Evolutionary conservation across 2,797 vertebrate genomes (phyloP), one percentile per base, ranked within the genome.

Genomic region (Arnoldichthys spilopterus): DNA sequence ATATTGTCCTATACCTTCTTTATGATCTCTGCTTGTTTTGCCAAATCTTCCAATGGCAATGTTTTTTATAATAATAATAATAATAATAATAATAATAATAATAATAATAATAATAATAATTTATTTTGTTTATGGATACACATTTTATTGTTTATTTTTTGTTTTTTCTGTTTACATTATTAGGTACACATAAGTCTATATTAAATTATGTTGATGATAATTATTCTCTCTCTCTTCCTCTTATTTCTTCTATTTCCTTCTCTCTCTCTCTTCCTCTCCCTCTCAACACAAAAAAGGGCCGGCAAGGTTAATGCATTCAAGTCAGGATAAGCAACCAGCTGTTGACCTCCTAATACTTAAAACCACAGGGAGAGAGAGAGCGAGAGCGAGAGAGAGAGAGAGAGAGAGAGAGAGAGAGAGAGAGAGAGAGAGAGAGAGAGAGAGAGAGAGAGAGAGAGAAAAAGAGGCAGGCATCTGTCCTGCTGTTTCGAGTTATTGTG

Each of bases 301-400:
- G 37, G 56, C 75, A 74, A 82, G 80, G 80, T 78, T 78, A 82
- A 82, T 82, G 80, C 63, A 78, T 76, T 82, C 70, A 82, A 78
- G 80, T 73, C 71, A 34, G 75, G 63, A 74, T 82, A 82, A 82
- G 76, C 80, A 82, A 67, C 63, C 75, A 82, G 80, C 80, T 82
- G 80, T 78, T 82, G 71, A 77, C 80, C 76, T 82, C 49, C 54
- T 80, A 80, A 80, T 80, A 80, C 78, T 71, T 43, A 70, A 80
- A 75, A 75, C 66, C 72, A 70, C 53, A 72, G 77, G 53, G 45
- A 58, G 47, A 53, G 61, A 54, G 49, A 32, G 59, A 59, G 63
- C 56, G 63, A 30, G 63, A 43, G 34, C 47, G 74, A 43, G 53
- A 53, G 22, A 28, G 22, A 28, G 16, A 70, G 62, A 40, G 32